Evolutionary conservation across 1,140 invertebrate species (phyloP).

Genomic region (Solenopsis invicta): DNA sequence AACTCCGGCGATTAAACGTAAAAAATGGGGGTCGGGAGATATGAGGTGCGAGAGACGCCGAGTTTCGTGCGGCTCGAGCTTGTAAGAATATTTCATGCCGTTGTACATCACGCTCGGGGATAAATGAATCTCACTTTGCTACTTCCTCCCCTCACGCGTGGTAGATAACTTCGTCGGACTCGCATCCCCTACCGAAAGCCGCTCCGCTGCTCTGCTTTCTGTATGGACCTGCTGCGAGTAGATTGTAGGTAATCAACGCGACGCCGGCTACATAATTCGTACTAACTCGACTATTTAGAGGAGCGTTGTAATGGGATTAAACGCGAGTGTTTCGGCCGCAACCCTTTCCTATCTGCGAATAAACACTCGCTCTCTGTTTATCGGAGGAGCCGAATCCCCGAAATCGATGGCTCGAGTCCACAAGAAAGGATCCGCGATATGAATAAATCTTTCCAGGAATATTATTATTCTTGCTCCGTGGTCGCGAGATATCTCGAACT

Average conservation of each 20-base stretch:
- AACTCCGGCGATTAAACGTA: neutral
- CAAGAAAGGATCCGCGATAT: neutral
- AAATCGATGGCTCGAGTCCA: neutral
- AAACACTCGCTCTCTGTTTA: slow-evolving; percentile 26
- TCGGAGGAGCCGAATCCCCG: neutral
- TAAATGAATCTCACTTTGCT: slow-evolving; percentile 62
- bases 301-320: slow-evolving; percentile 59
- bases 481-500: neutral
- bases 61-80: slow-evolving; percentile 1
- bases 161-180: slow-evolving; percentile 42
- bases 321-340: slow-evolving; percentile 38
- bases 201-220: neutral
- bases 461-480: neutral
- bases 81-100: slow-evolving; percentile 46
- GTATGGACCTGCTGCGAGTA: slow-evolving; percentile 47
- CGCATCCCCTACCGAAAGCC: slow-evolving; percentile 5
- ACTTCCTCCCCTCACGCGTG: neutral
- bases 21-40: slow-evolving; percentile 13
- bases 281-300: slow-evolving; percentile 64
- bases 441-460: slow-evolving; percentile 12
- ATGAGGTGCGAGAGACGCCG: neutral
- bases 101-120: slow-evolving; percentile 3
- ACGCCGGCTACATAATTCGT: slow-evolving; percentile 65
- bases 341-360: slow-evolving; percentile 59
- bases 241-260: slow-evolving; percentile 61